Percentiles rank a stretch among this genome's conserved stretches.
These are phyloP conservation scores for Dolichallabes microphthalmus DNA, from an alignment of 2,113 vertebrate genomes.

Conservation along the genomic window DNA sequence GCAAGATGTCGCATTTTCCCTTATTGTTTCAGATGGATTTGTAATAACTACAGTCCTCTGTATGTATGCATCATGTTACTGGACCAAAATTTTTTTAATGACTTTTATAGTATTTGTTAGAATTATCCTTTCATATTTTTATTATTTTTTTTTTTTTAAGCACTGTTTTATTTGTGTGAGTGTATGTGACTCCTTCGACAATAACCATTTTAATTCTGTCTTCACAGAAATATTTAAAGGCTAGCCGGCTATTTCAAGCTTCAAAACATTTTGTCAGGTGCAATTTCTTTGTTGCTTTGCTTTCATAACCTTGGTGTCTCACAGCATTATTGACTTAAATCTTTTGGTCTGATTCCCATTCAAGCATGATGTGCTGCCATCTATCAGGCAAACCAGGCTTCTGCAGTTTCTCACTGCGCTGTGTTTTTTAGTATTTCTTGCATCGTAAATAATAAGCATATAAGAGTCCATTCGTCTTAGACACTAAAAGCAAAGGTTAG, in stretches of 20 bases:
- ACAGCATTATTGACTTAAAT: constrained; percentile 69
- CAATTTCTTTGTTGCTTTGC: constrained; percentile 67
- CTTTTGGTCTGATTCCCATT: constrained; percentile 58
- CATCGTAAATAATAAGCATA: neutral
- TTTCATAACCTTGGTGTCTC: constrained; percentile 72
- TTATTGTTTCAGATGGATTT: constrained; percentile 49
- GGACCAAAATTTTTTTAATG: constrained; percentile 37
- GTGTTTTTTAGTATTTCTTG: neutral
- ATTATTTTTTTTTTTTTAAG: constrained; percentile 68
- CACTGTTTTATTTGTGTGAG: constrained; percentile 54
- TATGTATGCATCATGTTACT: constrained; percentile 43
- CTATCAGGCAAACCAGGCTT: constrained; percentile 44
- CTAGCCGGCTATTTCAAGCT: constrained; percentile 66
- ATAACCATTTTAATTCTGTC: constrained; percentile 61
- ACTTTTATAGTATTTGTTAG: constrained; percentile 55
- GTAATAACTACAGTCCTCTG: constrained; percentile 28
- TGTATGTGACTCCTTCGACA: constrained; percentile 61
- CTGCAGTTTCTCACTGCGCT: constrained; percentile 2
- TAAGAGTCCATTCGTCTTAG: constrained; percentile 2
- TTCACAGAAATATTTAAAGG: constrained; percentile 61
- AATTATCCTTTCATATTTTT: constrained; percentile 60
- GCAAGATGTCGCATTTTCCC: constrained; percentile 11
- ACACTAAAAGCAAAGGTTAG: constrained; percentile 7
- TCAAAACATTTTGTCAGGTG: constrained; percentile 71
- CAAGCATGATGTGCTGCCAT: constrained; percentile 56